Conservation (phyloP, 2,888 invertebrate species). For the Tenthredo distinguenda region DNA sequence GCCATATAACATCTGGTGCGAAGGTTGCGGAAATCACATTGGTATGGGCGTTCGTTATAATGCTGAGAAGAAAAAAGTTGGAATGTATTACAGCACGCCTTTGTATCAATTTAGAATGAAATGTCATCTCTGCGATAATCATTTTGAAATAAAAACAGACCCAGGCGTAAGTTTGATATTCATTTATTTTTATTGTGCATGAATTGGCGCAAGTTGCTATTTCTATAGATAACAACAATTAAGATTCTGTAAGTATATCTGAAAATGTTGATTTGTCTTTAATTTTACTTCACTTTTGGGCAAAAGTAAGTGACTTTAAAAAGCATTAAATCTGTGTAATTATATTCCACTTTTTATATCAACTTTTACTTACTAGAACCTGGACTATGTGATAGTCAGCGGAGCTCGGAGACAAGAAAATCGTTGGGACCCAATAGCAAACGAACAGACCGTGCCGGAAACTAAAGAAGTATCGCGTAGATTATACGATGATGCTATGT, state of each 20-base stretch:
- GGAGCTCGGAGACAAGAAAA: conserved; percentile 98
- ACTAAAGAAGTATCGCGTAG: conserved; percentile 94
- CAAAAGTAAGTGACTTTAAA: not conserved
- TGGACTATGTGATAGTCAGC: conserved; percentile 97
- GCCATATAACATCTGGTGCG: conserved; percentile 99
- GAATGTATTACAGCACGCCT: conserved; percentile 99
- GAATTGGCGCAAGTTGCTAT: not conserved
- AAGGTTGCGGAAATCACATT: conserved; percentile 98
- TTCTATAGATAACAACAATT: not conserved
- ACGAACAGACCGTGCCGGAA: conserved; percentile 95
- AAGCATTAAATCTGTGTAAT: not conserved
- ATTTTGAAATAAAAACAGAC: conserved; percentile 99
- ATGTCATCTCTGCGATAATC: conserved; percentile 98
- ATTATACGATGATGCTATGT: conserved; percentile 98
- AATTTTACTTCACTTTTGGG: conserved; percentile 14
- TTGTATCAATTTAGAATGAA: conserved; percentile 99
- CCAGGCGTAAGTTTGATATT: conserved; percentile 87
- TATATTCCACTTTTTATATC: conserved; percentile 60
- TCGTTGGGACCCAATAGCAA: conserved; percentile 98
- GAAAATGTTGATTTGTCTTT: conserved; percentile 2
- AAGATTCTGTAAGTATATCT: conserved; percentile 38
- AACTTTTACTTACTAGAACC: conserved; percentile 86
- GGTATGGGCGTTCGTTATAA: conserved; percentile 99
- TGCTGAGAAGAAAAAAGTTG: conserved; percentile 94
- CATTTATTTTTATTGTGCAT: conserved; percentile 26